A percentile compares a stretch with the other conserved stretches of the same genome.
phyloP scores from a whole-genome alignment of 2,113 vertebrate genomes.

The Salvelinus fontinalis region DNA sequence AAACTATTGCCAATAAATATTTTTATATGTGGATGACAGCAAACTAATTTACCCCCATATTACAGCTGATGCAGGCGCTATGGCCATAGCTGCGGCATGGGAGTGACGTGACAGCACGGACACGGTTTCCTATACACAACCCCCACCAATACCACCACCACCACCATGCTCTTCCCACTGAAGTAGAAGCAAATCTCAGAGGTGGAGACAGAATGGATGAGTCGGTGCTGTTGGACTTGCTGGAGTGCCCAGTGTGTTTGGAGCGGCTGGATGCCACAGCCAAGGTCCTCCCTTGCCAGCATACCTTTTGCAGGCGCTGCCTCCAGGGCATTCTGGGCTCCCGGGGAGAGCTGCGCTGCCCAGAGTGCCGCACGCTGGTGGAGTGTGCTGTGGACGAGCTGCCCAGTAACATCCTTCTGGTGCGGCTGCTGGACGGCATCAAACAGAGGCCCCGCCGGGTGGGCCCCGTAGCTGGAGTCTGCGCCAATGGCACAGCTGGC shows the following conservation, averaged over 20 bases:
- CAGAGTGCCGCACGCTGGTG: slow-evolving; percentile 93
- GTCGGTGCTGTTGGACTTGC: slow-evolving; percentile 91
- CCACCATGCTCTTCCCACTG: slow-evolving; percentile 55
- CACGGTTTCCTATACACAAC: slow-evolving; percentile 33
- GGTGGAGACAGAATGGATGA: slow-evolving; percentile 85
- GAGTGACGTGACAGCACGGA: slow-evolving; percentile 84
- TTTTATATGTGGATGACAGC: slow-evolving; percentile 7
- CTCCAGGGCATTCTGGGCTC: slow-evolving; percentile 93
- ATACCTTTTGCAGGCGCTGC: slow-evolving; percentile 96
- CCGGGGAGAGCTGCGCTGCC: slow-evolving; percentile 92
- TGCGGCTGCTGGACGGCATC: slow-evolving; percentile 95
- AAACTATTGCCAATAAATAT: slow-evolving; percentile 22
- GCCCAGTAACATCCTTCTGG: slow-evolving; percentile 96
- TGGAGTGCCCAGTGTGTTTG: slow-evolving; percentile 97
- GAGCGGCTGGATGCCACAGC: slow-evolving; percentile 95
- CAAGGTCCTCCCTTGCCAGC: slow-evolving; percentile 96
- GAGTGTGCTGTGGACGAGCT: slow-evolving; percentile 92
- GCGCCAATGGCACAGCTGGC: slow-evolving; percentile 64
- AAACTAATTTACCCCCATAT: slow-evolving; percentile 37
- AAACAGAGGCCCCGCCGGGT: slow-evolving; percentile 91
- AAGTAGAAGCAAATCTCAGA: slow-evolving; percentile 24
- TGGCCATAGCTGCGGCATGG: slow-evolving; percentile 83
- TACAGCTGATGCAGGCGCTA: slow-evolving; percentile 61
- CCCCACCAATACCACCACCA: slow-evolving; percentile 10
- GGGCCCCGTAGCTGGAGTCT: slow-evolving; percentile 54